These are phyloP conservation scores for Miniopterus natalensis DNA, from an alignment of 2,113 vertebrate genomes.

Conservation along the genomic window DNA sequence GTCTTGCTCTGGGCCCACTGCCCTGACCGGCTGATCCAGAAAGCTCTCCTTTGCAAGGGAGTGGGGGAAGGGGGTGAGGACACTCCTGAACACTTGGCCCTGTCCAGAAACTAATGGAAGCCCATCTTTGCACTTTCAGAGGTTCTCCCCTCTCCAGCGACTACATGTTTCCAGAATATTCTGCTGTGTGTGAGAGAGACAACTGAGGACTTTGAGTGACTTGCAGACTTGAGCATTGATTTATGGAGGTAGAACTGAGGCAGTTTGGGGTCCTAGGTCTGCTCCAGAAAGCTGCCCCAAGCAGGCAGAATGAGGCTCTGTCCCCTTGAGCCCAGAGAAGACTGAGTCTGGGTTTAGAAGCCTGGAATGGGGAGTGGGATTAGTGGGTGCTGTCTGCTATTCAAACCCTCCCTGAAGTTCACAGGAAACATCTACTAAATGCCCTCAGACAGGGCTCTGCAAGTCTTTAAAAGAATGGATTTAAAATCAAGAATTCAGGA, in stretches of 20 bases:
- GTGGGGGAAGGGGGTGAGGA: not conserved
- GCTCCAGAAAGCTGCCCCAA: not conserved
- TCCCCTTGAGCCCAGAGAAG: not conserved
- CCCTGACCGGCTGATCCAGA: not conserved
- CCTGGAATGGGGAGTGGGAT: not conserved
- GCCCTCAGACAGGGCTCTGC: not conserved
- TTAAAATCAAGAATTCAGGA: not conserved
- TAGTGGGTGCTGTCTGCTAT: too few species aligned
- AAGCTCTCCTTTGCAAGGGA: not conserved
- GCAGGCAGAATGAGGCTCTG: not conserved
- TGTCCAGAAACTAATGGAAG: not conserved
- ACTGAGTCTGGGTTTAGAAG: not conserved
- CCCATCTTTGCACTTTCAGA: not conserved
- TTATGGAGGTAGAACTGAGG: not conserved
- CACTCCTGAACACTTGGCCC: not conserved
- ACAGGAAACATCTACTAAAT: not conserved
- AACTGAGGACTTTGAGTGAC: not conserved
- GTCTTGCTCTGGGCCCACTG: not conserved
- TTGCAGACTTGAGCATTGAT: not conserved
- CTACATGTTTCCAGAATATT: not conserved
- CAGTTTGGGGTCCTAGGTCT: not conserved
- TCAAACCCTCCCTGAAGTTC: not conserved
- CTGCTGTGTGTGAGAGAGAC: not conserved
- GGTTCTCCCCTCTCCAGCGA: not conserved
- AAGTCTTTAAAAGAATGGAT: slow-evolving; percentile 10